Conservation (phyloP, 2,113 vertebrate species). For the Boulengeromyrus knoepffleri region DNA sequence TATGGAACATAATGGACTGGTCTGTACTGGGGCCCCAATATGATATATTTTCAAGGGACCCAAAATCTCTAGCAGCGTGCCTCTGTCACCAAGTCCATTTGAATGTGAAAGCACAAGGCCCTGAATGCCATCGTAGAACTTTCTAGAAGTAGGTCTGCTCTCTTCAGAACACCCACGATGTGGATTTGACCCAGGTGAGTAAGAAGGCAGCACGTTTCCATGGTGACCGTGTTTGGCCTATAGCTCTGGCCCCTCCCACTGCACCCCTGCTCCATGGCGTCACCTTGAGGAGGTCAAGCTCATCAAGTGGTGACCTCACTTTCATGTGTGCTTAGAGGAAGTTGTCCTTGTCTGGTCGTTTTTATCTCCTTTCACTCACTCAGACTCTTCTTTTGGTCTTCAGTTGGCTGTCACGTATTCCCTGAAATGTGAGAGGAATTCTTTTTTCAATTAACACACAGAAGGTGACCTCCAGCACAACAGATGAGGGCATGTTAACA, state of each 20-base stretch:
- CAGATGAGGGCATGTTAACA: constrained; percentile 22
- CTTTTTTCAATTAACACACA: constrained; percentile 35
- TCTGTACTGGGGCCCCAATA: background rate
- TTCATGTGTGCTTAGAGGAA: constrained; percentile 15
- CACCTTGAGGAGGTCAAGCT: background rate
- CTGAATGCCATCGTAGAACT: background rate
- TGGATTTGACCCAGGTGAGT: background rate
- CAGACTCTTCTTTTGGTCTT: constrained; percentile 23
- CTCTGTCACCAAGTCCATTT: background rate
- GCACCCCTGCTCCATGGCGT: background rate
- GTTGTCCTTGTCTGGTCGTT: constrained; percentile 27
- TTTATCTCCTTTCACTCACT: constrained; percentile 28
- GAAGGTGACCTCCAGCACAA: constrained; percentile 13
- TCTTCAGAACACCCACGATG: background rate
- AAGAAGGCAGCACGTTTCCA: background rate
- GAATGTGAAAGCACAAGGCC: background rate
- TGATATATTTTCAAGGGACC: background rate
- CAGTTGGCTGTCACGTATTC: constrained; percentile 27
- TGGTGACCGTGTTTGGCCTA: background rate
- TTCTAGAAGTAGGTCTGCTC: background rate
- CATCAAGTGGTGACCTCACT: background rate
- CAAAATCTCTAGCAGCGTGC: background rate
- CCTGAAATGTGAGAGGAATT: constrained; percentile 33
- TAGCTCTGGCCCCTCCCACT: background rate
- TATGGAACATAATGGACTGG: background rate